A percentile compares a stretch with the other conserved stretches of the same genome.
Conservation (phyloP, 2,888 invertebrate species). For the Leptinotarsa rubiginosa region DNA sequence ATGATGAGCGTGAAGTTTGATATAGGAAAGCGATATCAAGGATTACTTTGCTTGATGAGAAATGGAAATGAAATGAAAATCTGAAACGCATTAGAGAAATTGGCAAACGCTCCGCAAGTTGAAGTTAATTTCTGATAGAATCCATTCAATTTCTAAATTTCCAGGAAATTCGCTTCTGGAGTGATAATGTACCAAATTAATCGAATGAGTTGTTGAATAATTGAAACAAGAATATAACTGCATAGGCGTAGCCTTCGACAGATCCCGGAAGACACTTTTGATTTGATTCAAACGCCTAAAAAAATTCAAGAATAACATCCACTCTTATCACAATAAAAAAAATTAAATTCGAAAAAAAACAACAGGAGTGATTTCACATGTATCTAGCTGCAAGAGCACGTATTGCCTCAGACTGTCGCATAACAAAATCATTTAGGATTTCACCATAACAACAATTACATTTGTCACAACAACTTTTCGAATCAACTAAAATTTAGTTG, state of each 20-base stretch:
- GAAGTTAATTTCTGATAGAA: constrained; percentile 62
- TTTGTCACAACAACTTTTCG: too few species aligned
- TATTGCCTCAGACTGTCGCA: too few species aligned
- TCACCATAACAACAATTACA: too few species aligned
- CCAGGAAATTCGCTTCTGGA: neutral
- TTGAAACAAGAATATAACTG: neutral
- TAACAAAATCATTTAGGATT: too few species aligned
- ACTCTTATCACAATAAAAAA: too few species aligned
- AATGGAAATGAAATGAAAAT: constrained; percentile 67
- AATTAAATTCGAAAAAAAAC: neutral
- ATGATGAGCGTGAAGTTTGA: constrained; percentile 65
- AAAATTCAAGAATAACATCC: too few species aligned
- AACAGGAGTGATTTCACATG: too few species aligned
- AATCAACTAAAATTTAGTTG: too few species aligned
- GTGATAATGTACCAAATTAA: neutral
- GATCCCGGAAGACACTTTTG: too few species aligned
- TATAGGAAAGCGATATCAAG: constrained; percentile 65
- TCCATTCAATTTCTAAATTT: constrained; percentile 19
- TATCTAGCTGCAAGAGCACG: too few species aligned
- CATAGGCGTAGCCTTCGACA: neutral
- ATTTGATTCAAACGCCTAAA: too few species aligned
- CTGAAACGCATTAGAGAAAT: constrained; percentile 67
- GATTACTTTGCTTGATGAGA: constrained; percentile 67
- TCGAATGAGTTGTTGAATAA: neutral
- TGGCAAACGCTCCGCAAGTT: constrained; percentile 59